These are phyloP conservation scores for Spialia ferax DNA, from an alignment of 2,888 invertebrate genomes.

Conservation along the genomic window DNA sequence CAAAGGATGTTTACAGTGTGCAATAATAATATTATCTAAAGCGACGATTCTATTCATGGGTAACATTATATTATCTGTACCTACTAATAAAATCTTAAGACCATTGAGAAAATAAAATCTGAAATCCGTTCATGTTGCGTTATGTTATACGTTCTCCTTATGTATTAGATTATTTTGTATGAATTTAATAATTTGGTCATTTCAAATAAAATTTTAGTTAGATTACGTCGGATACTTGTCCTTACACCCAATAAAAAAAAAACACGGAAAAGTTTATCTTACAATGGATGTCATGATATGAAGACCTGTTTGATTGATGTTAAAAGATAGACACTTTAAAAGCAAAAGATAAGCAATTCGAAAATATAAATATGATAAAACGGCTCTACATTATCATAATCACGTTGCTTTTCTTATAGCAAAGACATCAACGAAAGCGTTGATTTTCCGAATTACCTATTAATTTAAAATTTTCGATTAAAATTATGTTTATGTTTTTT, in stretches of 20 bases:
- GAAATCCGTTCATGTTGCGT: no score
- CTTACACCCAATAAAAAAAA: neutral
- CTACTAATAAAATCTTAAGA: neutral
- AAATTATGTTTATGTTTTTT: neutral
- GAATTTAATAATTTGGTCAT: no score
- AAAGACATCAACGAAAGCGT: constrained; percentile 46
- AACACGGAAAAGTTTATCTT: neutral
- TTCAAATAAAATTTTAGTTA: no score
- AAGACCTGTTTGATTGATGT: neutral
- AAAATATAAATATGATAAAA: neutral
- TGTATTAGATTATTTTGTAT: no score
- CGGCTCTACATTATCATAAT: constrained; percentile 10
- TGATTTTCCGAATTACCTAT: neutral
- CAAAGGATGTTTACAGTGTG: constrained; percentile 29
- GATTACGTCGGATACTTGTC: no score
- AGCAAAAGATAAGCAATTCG: neutral
- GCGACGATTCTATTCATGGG: neutral
- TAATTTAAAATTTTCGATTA: neutral
- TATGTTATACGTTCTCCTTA: no score
- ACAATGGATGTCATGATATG: neutral
- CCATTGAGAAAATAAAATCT: no score
- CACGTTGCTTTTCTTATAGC: constrained; percentile 20
- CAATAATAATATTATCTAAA: constrained; percentile 24
- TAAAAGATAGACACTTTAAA: constrained; percentile 2
- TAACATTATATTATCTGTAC: neutral